Conservation (phyloP, 1,140 invertebrate species). For the Lepidostoma basale region DNA sequence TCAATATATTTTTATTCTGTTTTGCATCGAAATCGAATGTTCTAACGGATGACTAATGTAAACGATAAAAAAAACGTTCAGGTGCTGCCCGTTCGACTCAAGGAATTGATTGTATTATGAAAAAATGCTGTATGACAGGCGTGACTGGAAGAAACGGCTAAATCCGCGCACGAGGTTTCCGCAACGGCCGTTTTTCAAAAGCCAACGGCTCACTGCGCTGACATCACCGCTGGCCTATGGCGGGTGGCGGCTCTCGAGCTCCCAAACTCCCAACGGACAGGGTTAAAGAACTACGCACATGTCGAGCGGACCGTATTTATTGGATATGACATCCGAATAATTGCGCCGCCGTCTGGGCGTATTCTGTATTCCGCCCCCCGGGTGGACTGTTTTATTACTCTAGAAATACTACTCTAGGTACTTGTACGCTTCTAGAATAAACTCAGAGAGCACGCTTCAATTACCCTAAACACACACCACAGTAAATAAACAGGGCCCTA, state of each 20-base stretch:
- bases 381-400: background rate
- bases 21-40: too few relatives aligned
- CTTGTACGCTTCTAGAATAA: background rate
- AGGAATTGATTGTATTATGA: too few relatives aligned
- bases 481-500: background rate
- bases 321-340: conserved; percentile 8
- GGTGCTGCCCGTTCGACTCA: too few relatives aligned
- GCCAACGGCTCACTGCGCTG: background rate
- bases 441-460: conserved; percentile 3
- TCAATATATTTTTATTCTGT: too few relatives aligned
- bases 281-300: background rate
- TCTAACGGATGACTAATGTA: too few relatives aligned
- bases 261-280: background rate
- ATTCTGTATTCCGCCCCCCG: background rate
- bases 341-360: background rate
- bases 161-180: background rate
- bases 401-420: background rate
- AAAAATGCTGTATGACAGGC: too few relatives aligned
- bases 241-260: background rate
- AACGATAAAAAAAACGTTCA: too few relatives aligned
- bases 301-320: background rate
- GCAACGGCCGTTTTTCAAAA: conserved; percentile 11
- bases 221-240: background rate
- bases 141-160: too few relatives aligned
- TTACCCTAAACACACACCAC: background rate